A percentile compares a stretch with the other conserved stretches of the same genome.
Conservation (phyloP, 2,797 vertebrate genomes). For the Oreortyx pictus region DNA sequence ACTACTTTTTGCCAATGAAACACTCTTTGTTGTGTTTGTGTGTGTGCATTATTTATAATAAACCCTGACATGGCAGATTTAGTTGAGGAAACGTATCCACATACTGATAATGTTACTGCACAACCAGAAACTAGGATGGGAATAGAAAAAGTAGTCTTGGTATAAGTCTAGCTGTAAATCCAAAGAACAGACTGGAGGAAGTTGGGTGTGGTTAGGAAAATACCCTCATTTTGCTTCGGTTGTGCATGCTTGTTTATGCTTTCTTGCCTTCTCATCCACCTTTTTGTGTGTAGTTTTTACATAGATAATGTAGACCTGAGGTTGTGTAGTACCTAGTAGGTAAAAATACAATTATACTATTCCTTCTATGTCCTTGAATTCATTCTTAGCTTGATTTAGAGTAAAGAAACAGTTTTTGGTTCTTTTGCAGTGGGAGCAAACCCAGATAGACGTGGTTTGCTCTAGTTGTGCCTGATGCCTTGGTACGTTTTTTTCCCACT, state of each 20-base stretch:
- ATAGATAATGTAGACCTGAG: not conserved
- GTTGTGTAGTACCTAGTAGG: not conserved
- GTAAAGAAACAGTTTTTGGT: not conserved
- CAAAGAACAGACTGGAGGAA: not conserved
- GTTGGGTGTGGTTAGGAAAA: not conserved
- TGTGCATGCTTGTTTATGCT: not conserved
- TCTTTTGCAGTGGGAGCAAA: slow-evolving; percentile 1
- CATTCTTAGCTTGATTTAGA: not conserved
- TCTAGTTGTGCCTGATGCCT: not conserved
- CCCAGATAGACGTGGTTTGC: not conserved
- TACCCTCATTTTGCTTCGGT: not conserved
- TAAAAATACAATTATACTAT: too few species aligned
- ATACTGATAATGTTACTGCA: not conserved
- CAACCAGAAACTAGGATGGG: not conserved
- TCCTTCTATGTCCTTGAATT: not conserved
- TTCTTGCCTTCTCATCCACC: not conserved
- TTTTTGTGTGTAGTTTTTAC: not conserved
- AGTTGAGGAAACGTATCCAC: not conserved
- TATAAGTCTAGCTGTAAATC: not conserved
- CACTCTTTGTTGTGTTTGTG: not conserved
- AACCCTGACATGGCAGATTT: not conserved
- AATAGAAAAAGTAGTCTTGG: not conserved
- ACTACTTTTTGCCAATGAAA: not conserved
- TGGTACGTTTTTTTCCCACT: not conserved
- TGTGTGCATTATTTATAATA: not conserved